Evolutionary conservation across 1,140 invertebrate species (phyloP).

Genomic region (Oppia nitens): DNA sequence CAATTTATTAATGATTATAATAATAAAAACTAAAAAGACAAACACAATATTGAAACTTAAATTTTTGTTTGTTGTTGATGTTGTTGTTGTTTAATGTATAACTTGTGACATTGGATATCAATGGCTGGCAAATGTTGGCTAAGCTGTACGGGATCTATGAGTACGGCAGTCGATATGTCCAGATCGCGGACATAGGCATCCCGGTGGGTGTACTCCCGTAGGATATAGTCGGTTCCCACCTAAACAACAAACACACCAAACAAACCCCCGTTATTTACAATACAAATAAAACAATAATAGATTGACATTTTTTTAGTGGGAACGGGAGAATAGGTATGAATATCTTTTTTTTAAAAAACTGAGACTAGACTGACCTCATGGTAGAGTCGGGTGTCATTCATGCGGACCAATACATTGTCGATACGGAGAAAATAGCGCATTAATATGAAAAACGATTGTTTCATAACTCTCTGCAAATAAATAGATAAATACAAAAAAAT

Average conservation of each 20-base stretch:
- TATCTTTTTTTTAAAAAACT: no score
- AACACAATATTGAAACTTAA: no score
- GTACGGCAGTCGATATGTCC: neutral
- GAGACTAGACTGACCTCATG: constrained; percentile 52
- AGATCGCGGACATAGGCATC: neutral
- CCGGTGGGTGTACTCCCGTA: neutral
- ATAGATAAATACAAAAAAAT: neutral
- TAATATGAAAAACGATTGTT: constrained; percentile 74
- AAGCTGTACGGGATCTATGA: neutral
- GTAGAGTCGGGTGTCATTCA: constrained; percentile 82
- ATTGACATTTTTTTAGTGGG: no score
- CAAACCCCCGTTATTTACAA: no score
- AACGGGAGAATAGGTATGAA: no score
- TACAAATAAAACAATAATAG: no score
- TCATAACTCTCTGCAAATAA: constrained; percentile 74
- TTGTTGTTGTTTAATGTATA: no score
- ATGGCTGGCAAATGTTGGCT: neutral
- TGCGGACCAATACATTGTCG: constrained; percentile 70
- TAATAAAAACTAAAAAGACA: no score
- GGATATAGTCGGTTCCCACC: neutral
- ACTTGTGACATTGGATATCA: neutral
- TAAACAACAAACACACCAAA: neutral
- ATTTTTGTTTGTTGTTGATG: no score
- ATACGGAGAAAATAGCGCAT: constrained; percentile 81
- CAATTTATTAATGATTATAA: no score